Evolutionary conservation across 2,113 vertebrate species (phyloP).

Genomic region (Caloenas nicobarica): DNA sequence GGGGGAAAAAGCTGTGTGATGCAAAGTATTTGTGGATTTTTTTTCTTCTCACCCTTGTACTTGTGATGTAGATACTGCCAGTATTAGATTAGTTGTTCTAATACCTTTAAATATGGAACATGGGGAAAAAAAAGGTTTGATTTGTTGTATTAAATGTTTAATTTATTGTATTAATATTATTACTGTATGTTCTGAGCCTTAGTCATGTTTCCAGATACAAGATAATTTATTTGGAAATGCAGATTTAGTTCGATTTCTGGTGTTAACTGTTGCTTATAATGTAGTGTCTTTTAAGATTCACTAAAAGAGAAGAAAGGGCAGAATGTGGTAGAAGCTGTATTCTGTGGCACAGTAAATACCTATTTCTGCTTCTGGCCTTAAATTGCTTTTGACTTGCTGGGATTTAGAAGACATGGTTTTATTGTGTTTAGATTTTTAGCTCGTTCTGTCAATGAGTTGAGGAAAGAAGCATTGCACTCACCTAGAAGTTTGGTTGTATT

Average conservation of each 20-base stretch:
- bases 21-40: neutral
- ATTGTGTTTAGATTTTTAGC: too few species aligned
- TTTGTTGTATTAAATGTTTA: neutral
- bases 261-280: neutral
- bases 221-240: neutral
- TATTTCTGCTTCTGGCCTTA: neutral
- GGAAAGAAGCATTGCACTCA: neutral
- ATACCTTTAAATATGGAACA: neutral
- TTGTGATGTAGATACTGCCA: neutral
- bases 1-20: neutral
- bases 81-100: neutral
- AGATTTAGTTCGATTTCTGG: neutral
- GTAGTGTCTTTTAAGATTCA: neutral
- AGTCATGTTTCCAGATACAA: neutral
- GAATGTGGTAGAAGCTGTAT: neutral
- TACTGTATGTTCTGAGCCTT: neutral
- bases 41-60: neutral
- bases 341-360: neutral
- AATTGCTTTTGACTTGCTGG: neutral
- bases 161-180: neutral
- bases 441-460: neutral
- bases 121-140: rapidly evolving
- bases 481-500: neutral
- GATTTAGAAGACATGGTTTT: neutral
- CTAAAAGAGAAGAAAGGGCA: rapidly evolving